Evolutionary conservation across 2,113 vertebrate genomes (phyloP).

Genomic region (Neotoma lepida): DNA sequence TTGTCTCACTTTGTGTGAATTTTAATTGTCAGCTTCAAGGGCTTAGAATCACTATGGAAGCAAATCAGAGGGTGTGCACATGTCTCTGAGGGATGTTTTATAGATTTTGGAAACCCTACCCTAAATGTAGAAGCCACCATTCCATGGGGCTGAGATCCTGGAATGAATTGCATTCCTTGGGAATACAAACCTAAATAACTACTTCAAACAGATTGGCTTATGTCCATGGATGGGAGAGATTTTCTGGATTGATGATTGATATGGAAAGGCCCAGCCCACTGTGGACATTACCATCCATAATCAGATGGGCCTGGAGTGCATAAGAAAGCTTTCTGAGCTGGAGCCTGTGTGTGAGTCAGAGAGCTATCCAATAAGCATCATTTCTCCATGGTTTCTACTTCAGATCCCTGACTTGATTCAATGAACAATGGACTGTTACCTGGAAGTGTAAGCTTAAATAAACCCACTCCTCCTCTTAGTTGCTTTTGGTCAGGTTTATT

Average conservation of each 20-base stretch:
- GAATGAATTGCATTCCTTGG: not conserved
- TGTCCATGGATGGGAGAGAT: not conserved
- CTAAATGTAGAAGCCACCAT: not conserved
- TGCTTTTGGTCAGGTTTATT: not conserved
- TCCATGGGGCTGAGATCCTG: not conserved
- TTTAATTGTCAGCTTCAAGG: not conserved
- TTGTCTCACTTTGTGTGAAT: not conserved
- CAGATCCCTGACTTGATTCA: not conserved
- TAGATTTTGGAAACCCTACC: not conserved
- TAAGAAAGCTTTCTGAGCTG: not conserved
- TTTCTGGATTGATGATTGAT: not conserved
- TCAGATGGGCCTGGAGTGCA: not conserved
- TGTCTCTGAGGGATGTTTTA: too few species aligned
- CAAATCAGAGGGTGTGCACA: not conserved
- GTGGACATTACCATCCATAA: not conserved
- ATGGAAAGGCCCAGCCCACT: not conserved
- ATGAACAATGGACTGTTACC: not conserved
- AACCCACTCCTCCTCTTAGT: too few species aligned
- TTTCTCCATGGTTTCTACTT: not conserved
- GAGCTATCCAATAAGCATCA: not conserved
- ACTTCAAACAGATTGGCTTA: not conserved
- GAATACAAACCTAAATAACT: not conserved
- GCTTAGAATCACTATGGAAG: not conserved
- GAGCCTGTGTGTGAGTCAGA: not conserved
- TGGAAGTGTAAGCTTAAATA: not conserved